These are phyloP conservation scores for Pogonomyrmex californicus DNA, from an alignment of 1,140 invertebrate species.

Conservation along the genomic window DNA sequence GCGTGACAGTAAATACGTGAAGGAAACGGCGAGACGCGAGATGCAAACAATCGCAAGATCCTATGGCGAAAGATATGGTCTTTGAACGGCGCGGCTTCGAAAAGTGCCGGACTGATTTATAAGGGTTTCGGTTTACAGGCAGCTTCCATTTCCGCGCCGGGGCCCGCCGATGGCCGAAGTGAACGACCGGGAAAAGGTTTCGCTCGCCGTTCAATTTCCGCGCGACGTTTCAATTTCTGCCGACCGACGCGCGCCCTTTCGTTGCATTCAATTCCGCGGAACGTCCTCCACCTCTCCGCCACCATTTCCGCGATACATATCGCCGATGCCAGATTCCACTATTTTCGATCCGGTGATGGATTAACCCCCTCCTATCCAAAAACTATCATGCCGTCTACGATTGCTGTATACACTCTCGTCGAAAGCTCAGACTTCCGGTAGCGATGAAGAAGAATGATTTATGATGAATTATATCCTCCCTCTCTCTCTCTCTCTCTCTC, in stretches of 20 bases:
- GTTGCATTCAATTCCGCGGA: constrained; percentile 42
- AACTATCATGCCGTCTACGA: constrained; percentile 51
- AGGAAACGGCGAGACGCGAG: not conserved
- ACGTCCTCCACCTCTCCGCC: not conserved
- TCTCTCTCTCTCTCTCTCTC: constrained; percentile 8
- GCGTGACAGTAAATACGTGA: not conserved
- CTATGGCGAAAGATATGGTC: no score
- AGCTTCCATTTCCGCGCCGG: constrained; percentile 67
- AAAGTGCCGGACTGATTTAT: constrained; percentile 63
- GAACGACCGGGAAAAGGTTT: constrained; percentile 61
- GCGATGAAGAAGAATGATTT: constrained; percentile 57
- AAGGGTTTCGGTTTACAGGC: constrained; percentile 68
- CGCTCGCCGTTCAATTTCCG: constrained; percentile 73
- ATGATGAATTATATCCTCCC: not conserved
- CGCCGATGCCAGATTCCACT: constrained; percentile 43
- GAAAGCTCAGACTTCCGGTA: constrained; percentile 45
- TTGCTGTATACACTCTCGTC: constrained; percentile 20
- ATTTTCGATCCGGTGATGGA: constrained; percentile 59
- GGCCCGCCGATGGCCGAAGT: not conserved
- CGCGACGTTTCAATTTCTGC: constrained; percentile 76
- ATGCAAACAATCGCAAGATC: constrained; percentile 16
- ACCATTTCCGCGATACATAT: constrained; percentile 19
- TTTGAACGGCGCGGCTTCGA: not conserved
- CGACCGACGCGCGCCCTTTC: constrained; percentile 22
- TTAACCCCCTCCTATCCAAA: constrained; percentile 41